These are phyloP conservation scores for Pseudonaja textilis DNA, from an alignment of 2,113 vertebrate genomes.

Conservation along the genomic window DNA sequence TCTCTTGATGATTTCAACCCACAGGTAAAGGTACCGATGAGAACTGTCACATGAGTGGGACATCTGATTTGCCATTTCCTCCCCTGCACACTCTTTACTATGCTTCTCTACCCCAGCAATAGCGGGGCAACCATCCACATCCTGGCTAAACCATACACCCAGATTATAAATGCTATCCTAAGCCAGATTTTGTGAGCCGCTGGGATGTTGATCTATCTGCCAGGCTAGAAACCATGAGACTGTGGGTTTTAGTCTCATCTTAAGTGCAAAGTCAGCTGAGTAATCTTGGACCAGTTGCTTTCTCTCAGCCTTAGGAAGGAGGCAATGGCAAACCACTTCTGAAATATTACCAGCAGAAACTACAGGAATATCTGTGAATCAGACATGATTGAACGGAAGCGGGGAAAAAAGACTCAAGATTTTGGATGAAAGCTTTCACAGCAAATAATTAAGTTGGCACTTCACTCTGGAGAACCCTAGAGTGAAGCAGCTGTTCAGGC, in stretches of 20 bases:
- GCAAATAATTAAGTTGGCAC: background rate
- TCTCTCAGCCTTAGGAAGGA: background rate
- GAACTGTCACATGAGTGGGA: background rate
- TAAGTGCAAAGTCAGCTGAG: background rate
- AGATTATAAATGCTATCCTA: background rate
- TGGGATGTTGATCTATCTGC: background rate
- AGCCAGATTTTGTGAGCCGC: background rate
- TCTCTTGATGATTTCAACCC: background rate
- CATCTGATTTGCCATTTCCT: background rate
- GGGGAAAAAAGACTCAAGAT: background rate
- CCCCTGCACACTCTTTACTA: background rate
- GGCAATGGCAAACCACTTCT: background rate
- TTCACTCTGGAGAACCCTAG: background rate
- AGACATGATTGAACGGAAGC: background rate
- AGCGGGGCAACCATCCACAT: background rate
- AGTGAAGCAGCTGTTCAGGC: background rate
- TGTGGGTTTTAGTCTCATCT: background rate
- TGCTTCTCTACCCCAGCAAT: background rate
- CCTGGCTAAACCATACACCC: background rate
- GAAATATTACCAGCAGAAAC: background rate
- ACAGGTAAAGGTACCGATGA: background rate
- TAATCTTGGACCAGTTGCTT: background rate
- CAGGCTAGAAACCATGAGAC: background rate
- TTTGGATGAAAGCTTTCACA: background rate
- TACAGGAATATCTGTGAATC: background rate